Conservation (phyloP, 1,140 invertebrate species). For the Calliphora vicina region DNA sequence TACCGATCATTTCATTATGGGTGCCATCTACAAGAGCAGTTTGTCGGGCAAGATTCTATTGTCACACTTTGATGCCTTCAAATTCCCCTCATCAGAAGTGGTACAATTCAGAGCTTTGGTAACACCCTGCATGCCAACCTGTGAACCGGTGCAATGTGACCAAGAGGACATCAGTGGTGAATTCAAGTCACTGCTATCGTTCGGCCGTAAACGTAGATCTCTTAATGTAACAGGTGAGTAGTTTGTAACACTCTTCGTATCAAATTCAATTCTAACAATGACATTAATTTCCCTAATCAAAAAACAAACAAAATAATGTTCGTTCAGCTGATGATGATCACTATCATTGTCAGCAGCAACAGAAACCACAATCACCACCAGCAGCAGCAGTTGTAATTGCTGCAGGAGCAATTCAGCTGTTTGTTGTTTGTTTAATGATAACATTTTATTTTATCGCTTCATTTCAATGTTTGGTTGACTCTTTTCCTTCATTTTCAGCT, state of each 20-base stretch:
- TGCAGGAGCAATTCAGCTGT: not conserved
- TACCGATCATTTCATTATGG: slow-evolving; percentile 92
- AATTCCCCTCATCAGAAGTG: slow-evolving; percentile 93
- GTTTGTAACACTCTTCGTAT: not conserved
- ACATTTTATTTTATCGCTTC: slow-evolving; percentile 34
- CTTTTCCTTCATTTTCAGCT: slow-evolving; percentile 6
- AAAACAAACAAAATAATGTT: not conserved
- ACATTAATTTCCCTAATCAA: not conserved
- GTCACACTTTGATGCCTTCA: slow-evolving; percentile 95
- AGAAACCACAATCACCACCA: not conserved
- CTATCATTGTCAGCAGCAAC: not conserved
- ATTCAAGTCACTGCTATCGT: slow-evolving; percentile 79
- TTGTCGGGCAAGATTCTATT: slow-evolving; percentile 81
- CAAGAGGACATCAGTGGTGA: slow-evolving; percentile 80
- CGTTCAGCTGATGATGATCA: not conserved
- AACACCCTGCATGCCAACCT: slow-evolving; percentile 90
- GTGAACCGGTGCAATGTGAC: slow-evolving; percentile 89
- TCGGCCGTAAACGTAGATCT: slow-evolving; percentile 68
- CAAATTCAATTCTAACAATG: slow-evolving; percentile 8
- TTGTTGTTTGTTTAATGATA: slow-evolving; percentile 22
- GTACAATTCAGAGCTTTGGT: slow-evolving; percentile 94
- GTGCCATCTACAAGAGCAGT: slow-evolving; percentile 81
- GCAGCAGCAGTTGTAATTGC: slow-evolving; percentile 9
- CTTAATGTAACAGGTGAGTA: slow-evolving; percentile 46
- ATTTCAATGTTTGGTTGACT: slow-evolving; percentile 12